Percentiles rank a stretch among this genome's conserved stretches.
phyloP scores from a whole-genome alignment of 2,888 invertebrate species.

The Brenthis hecate region DNA sequence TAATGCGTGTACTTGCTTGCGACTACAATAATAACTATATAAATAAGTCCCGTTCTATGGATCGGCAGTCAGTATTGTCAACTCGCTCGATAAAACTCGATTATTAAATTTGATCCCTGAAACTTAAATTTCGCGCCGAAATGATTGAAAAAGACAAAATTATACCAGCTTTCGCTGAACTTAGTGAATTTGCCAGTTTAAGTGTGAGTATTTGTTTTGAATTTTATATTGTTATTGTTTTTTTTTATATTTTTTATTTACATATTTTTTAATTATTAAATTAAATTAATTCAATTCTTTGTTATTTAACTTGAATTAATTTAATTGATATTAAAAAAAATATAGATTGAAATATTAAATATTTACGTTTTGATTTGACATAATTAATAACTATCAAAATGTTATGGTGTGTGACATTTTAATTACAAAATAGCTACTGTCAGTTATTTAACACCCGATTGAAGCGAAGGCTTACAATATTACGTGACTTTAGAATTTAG shows the following conservation, averaged over 20 bases:
- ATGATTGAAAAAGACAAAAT: slow-evolving; percentile 56
- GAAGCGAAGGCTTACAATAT: no score
- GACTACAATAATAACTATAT: slow-evolving; percentile 32
- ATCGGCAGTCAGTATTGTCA: slow-evolving; percentile 25
- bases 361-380: no score
- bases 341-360: no score
- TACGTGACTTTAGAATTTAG: no score
- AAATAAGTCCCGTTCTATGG: slow-evolving; percentile 22
- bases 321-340: no score
- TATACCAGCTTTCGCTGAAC: slow-evolving; percentile 67
- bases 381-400: no score
- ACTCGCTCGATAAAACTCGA: slow-evolving; percentile 6
- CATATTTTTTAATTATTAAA: neutral
- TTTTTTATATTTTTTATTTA: neutral
- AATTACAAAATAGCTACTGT: no score
- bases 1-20: slow-evolving; percentile 22
- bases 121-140: slow-evolving; percentile 29
- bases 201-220: slow-evolving; percentile 57
- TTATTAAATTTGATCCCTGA: slow-evolving; percentile 15
- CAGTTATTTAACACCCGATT: no score
- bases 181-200: slow-evolving; percentile 72
- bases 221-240: no score
- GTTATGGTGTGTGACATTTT: no score
- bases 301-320: no score
- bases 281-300: no score